Conservation (phyloP, 2,113 vertebrate species). For the Leuciscus idus region DNA sequence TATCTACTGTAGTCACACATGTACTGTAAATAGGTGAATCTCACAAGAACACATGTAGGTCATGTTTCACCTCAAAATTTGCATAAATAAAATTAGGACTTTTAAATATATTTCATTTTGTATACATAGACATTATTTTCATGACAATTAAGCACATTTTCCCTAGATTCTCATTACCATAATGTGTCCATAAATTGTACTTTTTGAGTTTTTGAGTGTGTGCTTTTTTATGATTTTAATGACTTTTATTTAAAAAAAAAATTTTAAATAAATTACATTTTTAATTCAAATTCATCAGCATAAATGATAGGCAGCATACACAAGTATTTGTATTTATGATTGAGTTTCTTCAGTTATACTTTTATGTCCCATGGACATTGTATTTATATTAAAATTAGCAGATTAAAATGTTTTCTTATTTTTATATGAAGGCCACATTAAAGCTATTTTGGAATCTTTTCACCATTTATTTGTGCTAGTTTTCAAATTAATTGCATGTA, state of each 20-base stretch:
- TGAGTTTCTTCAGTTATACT: background rate
- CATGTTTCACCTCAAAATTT: background rate
- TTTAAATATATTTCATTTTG: background rate
- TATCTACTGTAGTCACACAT: background rate
- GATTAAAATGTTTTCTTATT: too few relatives aligned
- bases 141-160: background rate
- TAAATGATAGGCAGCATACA: background rate
- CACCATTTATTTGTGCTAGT: background rate
- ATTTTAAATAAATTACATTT: background rate
- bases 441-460: background rate
- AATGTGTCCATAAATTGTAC: background rate
- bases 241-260: too few relatives aligned
- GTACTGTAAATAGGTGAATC: background rate
- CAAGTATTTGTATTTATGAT: background rate
- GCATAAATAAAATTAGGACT: background rate
- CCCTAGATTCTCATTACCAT: too few relatives aligned
- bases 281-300: background rate
- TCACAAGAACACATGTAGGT: background rate
- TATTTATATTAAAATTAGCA: background rate
- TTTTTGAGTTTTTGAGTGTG: background rate
- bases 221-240: too few relatives aligned
- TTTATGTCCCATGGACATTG: background rate
- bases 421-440: background rate
- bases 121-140: background rate
- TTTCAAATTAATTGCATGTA: background rate